These are phyloP conservation scores for Pterois miles DNA, from an alignment of 2,797 vertebrate genomes.

Conservation along the genomic window DNA sequence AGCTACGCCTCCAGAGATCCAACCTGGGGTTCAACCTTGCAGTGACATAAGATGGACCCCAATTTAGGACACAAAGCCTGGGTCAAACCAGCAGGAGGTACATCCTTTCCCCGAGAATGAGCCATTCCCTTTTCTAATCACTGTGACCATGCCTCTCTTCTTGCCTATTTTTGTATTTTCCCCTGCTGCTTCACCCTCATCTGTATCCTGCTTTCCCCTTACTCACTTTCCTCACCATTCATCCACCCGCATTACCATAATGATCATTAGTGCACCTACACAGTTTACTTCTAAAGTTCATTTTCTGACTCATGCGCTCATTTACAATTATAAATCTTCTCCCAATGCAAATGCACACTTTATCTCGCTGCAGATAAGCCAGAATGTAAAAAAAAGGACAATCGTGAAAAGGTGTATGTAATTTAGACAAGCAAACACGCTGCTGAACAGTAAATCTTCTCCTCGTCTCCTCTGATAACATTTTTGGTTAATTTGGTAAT, in stretches of 20 bases:
- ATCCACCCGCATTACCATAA: slow-evolving; percentile 16
- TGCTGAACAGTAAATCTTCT: slow-evolving; percentile 33
- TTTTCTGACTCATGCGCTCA: slow-evolving; percentile 22
- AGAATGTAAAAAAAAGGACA: slow-evolving; percentile 22
- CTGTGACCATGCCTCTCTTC: slow-evolving; percentile 2
- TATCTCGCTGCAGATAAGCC: slow-evolving; percentile 9
- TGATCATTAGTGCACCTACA: slow-evolving; percentile 17
- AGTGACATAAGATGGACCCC: slow-evolving; percentile 67
- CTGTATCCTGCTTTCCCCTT: background rate
- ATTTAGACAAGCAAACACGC: slow-evolving; percentile 6
- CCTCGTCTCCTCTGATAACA: slow-evolving; percentile 5
- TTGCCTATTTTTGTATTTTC: slow-evolving; percentile 23
- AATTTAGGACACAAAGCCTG: slow-evolving; percentile 75
- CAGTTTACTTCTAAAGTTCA: slow-evolving; percentile 27
- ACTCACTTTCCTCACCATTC: background rate
- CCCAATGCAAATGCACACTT: slow-evolving; percentile 8
- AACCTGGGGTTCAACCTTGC: slow-evolving; percentile 46
- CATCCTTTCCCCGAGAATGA: slow-evolving; percentile 48
- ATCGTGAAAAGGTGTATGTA: slow-evolving; percentile 7
- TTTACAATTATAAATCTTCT: slow-evolving; percentile 30
- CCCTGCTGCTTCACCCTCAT: slow-evolving; percentile 22
- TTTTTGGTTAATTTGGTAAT: slow-evolving; percentile 33
- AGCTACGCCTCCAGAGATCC: slow-evolving; percentile 58
- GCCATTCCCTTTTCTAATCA: slow-evolving; percentile 34
- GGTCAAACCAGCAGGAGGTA: slow-evolving; percentile 62